Base-by-base conservation (phyloP, 2,888 invertebrate genomes). In the Drosophila phalerata region DNA sequence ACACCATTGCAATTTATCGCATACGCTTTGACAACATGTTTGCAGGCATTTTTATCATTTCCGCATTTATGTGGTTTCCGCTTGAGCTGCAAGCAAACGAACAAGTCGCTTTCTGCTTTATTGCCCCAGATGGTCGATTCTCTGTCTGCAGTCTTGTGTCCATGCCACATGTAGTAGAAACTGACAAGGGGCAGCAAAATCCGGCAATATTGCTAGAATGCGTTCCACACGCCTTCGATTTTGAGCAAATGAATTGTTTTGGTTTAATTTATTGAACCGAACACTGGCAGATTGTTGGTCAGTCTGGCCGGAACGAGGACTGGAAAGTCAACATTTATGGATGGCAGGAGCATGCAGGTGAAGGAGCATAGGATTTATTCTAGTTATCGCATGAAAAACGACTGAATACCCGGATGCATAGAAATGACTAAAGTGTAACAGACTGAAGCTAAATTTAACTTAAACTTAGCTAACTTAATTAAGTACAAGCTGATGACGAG, bases 1-100 rank as follows among this genome's bases (percentile, higher is more conserved):
- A 71, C 66, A 58, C 85, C 73, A 81, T 73, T 90, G 90, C 90
- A 90, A 90, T 89, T 89, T 90, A 85, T 79, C 75, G 87, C 75
- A 79, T 73, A 76, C 69, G 76, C 77, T 84, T 85, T 82, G 87
- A 79, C 73, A 88, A 83, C 90, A 90, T 90, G 85, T 88, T 89
- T 79, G 69, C 78, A 74, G 83, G 81, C 79, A 86, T 85, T 90
- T 88, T 81, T 86, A 90, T 82, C 83, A 90, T 79, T 88, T 89
- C 88, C 86, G 81, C 86, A 87, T 87, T 86, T 88, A 79, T 81
- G 88, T 90, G 90, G 86, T 79, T 88, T 89, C 90, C 86, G 84
- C 84, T 71, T 73, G 78, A 82, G 73, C 73, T 88, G 85, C 78
- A 76, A 69, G 88, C 78, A 78, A 85, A 80, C 84, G 72, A 70